Evolutionary conservation across 2,888 invertebrate species (phyloP).

Genomic region (Venusia cambrica): DNA sequence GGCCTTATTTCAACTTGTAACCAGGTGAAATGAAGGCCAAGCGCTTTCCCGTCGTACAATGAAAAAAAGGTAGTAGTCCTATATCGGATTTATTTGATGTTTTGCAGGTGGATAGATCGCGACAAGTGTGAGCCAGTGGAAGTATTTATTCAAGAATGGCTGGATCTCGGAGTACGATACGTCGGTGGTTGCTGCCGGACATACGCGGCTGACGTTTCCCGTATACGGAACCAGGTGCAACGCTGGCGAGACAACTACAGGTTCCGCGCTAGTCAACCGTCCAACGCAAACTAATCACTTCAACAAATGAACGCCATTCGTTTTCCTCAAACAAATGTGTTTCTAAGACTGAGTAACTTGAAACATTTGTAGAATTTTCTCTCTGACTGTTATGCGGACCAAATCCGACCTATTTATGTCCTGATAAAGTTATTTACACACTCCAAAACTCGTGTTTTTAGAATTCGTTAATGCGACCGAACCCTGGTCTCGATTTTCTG

Average conservation of each 20-base stretch:
- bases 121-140: conserved; percentile 86
- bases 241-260: conserved; percentile 70
- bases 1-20: too few species aligned
- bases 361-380: conserved; percentile 8
- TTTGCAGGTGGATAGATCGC: conserved; percentile 85
- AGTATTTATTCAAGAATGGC: conserved; percentile 89
- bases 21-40: too few species aligned
- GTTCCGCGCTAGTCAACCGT: conserved; percentile 50
- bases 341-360: conserved; percentile 24
- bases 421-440: conserved; percentile 12
- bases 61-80: too few species aligned
- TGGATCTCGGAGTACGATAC: conserved; percentile 89
- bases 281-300: conserved; percentile 34
- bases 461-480: conserved; percentile 25
- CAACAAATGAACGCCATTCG: conserved; percentile 16
- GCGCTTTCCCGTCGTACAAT: too few species aligned
- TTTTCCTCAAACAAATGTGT: conserved; percentile 21
- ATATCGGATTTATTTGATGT: too few species aligned
- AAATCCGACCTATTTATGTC: conserved; percentile 4
- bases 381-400: not conserved
- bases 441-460: conserved; percentile 21
- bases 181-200: conserved; percentile 97
- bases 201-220: conserved; percentile 88
- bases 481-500: conserved; percentile 24
- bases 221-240: conserved; percentile 84